Base-by-base conservation (phyloP, 2,797 vertebrate genomes). In the Premnoplex brunnescens region DNA sequence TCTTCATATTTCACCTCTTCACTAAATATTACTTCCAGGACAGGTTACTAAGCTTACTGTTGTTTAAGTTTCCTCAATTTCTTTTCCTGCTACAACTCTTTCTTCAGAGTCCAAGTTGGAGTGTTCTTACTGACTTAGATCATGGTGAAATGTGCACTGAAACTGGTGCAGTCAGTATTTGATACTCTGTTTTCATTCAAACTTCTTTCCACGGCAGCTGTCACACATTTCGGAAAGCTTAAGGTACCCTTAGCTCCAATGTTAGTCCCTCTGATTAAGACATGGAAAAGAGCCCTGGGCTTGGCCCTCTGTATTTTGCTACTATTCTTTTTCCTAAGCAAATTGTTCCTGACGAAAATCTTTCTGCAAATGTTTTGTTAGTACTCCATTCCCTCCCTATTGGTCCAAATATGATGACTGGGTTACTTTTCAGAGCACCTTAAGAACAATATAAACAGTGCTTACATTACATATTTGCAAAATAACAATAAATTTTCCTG, bases 11-110 rank as follows among this genome's bases (percentile, higher is more conserved):
- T 64, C 19, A 75, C 56, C 27, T 95, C 73, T 49, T 88, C 48
- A 58, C 80, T 88, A 88, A 89, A 62, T 79, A 46, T 91, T 91
- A 72, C 9, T 86, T 94, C 68, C 91, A 91, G 64, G 34, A 52
- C 30, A 24, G 48, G 41, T 83, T 89, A 80, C 37, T 94, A 39
- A 64, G 34, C 27, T 89, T 76, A 49, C 16, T 76, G 32, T 26
- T 90, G 48, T 63, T 91, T 34, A 52, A 68, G 85, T 76, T 92
- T 89, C 48, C 67, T 84, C 44, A 7, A 1, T 1, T 52, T 56
- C 63, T 43, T 84, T 64, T 8, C 62, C 39, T 41, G 46, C 39
- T 63, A 49, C 7, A 19, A 16, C 17, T 89, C 64, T 67, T 44
- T 78, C n/a, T 86, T 92, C 82, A 71, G 44, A 89, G 32, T 21